Conservation (phyloP, 2,888 invertebrate genomes). For the Germaria angustata region DNA sequence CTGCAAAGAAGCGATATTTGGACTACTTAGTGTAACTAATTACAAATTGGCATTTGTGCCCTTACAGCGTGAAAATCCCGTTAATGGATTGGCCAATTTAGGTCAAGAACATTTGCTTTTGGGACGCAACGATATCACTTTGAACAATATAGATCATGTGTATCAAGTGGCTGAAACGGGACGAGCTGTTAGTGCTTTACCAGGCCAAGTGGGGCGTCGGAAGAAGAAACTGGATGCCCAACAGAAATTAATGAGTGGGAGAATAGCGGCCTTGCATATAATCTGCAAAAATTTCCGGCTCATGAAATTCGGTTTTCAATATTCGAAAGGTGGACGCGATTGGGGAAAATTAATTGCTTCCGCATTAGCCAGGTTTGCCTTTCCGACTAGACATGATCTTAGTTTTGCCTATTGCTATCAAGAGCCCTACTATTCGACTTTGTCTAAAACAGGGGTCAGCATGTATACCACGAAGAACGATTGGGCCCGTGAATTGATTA, state of each 20-base stretch:
- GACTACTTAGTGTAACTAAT: conserved; percentile 93
- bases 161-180: conserved; percentile 77
- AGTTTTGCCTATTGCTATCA: conserved; percentile 90
- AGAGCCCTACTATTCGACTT: conserved; percentile 77
- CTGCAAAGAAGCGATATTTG: conserved; percentile 88
- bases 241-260: conserved; percentile 77
- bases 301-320: conserved; percentile 92
- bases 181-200: conserved; percentile 72
- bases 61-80: conserved; percentile 61
- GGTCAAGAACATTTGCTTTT: conserved; percentile 78
- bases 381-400: conserved; percentile 90
- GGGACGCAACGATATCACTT: conserved; percentile 78
- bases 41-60: conserved; percentile 95
- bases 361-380: conserved; percentile 91
- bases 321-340: conserved; percentile 85
- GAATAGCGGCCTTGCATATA: conserved; percentile 79
- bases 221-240: conserved; percentile 77
- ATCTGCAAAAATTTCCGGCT: conserved; percentile 88
- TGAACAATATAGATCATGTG: conserved; percentile 79
- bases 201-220: conserved; percentile 72
- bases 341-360: conserved; percentile 90
- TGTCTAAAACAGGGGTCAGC: conserved; percentile 74
- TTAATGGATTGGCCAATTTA: conserved; percentile 46
- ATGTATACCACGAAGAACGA: conserved; percentile 79
- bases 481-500: conserved; percentile 78